Conservation (phyloP, 2,797 vertebrate genomes). For the Ceryle rudis region DNA sequence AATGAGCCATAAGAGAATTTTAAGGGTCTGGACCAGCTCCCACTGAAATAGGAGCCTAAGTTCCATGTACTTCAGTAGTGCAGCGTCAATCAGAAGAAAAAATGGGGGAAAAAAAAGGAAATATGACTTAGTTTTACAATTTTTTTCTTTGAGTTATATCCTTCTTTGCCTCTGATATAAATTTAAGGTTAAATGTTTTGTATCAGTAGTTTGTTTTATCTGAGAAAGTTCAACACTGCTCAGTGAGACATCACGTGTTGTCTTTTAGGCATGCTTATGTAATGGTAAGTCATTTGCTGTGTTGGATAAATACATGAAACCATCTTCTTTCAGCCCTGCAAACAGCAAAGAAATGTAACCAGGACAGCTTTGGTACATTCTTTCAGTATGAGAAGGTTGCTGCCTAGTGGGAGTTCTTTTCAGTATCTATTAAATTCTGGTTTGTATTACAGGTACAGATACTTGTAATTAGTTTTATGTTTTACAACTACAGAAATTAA, state of each 20-base stretch:
- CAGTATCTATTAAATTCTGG: background rate
- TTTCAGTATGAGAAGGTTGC: background rate
- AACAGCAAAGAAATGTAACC: background rate
- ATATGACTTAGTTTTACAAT: background rate
- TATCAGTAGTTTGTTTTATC: background rate
- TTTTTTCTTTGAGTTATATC: background rate
- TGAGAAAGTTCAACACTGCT: background rate
- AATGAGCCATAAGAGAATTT: background rate
- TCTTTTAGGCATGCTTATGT: background rate
- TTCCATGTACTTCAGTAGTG: background rate
- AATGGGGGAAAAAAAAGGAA: fast-evolving
- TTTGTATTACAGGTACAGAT: background rate
- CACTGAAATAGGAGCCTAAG: background rate
- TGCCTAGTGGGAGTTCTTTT: background rate
- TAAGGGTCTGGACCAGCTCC: background rate
- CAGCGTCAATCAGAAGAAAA: background rate
- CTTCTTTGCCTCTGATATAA: background rate
- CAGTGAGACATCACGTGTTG: background rate
- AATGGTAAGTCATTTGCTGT: fast-evolving
- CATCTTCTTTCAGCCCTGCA: background rate
- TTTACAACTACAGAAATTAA: background rate
- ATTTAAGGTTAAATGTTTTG: background rate
- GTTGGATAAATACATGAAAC: background rate
- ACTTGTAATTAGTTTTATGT: background rate
- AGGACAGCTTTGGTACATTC: background rate